Evolutionary conservation across 2,797 vertebrate species (phyloP).

Genomic region (Propithecus perrieri): DNA sequence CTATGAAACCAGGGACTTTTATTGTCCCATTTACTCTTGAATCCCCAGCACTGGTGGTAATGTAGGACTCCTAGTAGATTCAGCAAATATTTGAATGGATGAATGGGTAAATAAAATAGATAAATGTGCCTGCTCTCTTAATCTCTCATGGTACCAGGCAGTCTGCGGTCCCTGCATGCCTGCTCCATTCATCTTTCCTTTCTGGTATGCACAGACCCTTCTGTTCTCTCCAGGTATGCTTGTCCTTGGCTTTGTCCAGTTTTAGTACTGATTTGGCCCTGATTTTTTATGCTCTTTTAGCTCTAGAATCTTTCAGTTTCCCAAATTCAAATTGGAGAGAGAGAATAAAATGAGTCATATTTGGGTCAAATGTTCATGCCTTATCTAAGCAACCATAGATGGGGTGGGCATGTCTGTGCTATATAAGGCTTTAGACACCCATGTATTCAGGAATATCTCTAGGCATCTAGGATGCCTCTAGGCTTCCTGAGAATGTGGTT

Average conservation of each 20-base stretch:
- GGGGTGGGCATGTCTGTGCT: background rate
- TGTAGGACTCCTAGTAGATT: background rate
- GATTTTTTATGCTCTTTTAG: background rate
- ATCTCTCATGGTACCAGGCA: background rate
- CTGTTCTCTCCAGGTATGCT: background rate
- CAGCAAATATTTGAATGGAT: background rate
- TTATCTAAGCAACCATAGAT: background rate
- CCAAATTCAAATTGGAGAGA: background rate
- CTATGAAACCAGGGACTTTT: background rate
- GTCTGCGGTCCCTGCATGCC: background rate
- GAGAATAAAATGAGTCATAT: background rate
- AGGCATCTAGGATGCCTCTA: background rate
- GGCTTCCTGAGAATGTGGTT: background rate
- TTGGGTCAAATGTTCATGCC: background rate
- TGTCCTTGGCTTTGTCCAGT: background rate
- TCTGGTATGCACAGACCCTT: background rate
- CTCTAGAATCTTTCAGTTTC: constrained; percentile 1
- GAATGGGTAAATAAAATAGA: background rate
- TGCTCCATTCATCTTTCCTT: background rate
- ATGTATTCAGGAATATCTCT: background rate
- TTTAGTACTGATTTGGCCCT: background rate
- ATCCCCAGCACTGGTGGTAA: background rate
- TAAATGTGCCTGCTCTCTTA: background rate
- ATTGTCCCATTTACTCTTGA: background rate
- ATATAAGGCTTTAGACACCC: background rate